These are phyloP conservation scores for Taenioides sp. DNA, from an alignment of 2,797 vertebrate genomes.

Conservation along the genomic window DNA sequence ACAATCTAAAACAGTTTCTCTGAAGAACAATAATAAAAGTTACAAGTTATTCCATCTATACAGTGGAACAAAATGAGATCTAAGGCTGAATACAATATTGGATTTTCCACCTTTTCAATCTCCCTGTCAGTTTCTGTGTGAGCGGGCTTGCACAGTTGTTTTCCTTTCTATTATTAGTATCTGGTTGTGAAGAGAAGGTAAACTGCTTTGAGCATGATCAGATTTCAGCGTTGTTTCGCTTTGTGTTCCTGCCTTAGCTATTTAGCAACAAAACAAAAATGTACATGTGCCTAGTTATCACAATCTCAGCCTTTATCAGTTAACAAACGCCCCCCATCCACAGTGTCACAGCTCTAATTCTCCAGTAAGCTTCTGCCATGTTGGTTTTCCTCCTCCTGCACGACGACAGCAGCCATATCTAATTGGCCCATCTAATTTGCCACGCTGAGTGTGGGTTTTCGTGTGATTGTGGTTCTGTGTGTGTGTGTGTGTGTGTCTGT, in stretches of 20 bases:
- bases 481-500: constrained; percentile 28
- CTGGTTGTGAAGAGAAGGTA: neutral
- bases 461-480: constrained; percentile 9
- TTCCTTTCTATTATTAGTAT: neutral
- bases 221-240: constrained; percentile 4
- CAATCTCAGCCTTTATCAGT: constrained; percentile 34
- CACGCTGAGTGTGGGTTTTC: constrained; percentile 26
- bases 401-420: constrained; percentile 66
- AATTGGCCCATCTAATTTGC: constrained; percentile 65
- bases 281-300: constrained; percentile 35
- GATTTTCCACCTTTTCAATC: neutral
- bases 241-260: constrained; percentile 20
- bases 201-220: constrained; percentile 15
- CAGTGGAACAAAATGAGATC: neutral
- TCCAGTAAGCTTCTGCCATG: constrained; percentile 49
- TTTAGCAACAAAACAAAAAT: constrained; percentile 35
- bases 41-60: neutral
- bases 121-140: neutral
- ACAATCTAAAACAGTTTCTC: neutral
- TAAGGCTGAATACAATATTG: neutral
- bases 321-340: constrained; percentile 47
- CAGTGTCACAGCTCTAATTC: constrained; percentile 31
- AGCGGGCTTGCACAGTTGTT: neutral
- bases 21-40: neutral
- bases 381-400: constrained; percentile 52